Evolutionary conservation across 2,797 vertebrate genomes (phyloP), one percentile per base, ranked within the genome.

Genomic region (Sebastiscus albofasciatus): DNA sequence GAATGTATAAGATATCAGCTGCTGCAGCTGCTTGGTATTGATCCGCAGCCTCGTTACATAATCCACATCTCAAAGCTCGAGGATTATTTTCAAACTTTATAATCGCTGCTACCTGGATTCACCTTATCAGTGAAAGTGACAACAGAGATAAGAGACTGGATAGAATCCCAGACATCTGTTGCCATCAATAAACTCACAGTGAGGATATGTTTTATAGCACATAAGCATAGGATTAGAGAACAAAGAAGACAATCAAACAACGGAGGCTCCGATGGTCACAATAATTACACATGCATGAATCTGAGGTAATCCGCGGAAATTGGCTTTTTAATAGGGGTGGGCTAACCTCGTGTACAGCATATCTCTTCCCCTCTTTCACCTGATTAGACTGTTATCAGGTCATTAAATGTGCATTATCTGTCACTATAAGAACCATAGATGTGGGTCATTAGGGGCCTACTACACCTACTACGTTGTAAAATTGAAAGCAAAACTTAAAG

Each of bases 261-360:
- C 14, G 26, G 8, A 68, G 6, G 22, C 14, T 81, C 22, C 55
- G 18, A 1, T 24, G 29, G 68, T 68, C 62, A 75, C 54, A 75
- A 39, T 34, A 60, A 67, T 73, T 67, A 60, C 22, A 74, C 36
- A 24, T 60, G 60, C 55, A 77, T 33, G n/a, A 75, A 54, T 83
- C 39, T 2, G 3, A 60, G 65, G 10, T 65, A 79, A 84, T 82
- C 56, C 22, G 13, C 64, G 1, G 13, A 72, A 67, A 80, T 74
- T 11, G 52, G 60, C 68, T 83, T 76, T 82, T 71, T 80, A 81
- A 87, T 80, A 65, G 76, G 69, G 66, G 36, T 82, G 59, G 5
- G 4, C 55, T 64, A 34, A 84, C 75, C 52, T 66, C 62, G 58
- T 73, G 58, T 77, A 52, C 29, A 22, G 42, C 56, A 24, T 60